Evolutionary conservation across 2,797 vertebrate genomes (phyloP), one percentile per base, ranked within the genome.

Genomic region (Rhinichthys osculus): DNA sequence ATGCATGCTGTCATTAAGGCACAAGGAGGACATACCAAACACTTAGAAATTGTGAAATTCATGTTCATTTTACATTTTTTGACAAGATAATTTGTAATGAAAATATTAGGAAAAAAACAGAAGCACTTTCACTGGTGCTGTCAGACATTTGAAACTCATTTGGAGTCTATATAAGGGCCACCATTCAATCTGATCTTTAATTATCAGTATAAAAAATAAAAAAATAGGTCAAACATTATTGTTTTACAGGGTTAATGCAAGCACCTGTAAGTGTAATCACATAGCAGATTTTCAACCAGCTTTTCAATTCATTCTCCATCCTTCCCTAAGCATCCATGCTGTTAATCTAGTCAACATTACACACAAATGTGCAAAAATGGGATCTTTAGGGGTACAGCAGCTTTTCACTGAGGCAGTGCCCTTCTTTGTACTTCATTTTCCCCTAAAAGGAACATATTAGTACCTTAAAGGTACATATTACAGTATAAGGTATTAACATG

Each of bases 321-420:
- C 14, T 44, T 40, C 33, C 30, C 64, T 70, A 70, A 70, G 35
- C n/a, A 44, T 64, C 62, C 23, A 78, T 21, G 17, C 23, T 16
- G 23, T 78, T 27, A 62, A 57, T 78, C 72, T 7, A 52, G 44
- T 50, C 47, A 76, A 77, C 11, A 50, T 6, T 38, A 38, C 30
- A 30, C 21, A 23, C 54, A 77, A 40, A 9, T 4, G 19, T 2
- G 9, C 8, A 72, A 21, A 33, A 23, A 76, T 14, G 21, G 3
- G 52, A 57, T 50, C 11, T 77, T 76, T 42, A 59, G 54, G 52
- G 35, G 52, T 27, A 78, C 54, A 78, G 7, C 76, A 59, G n/a
- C 57, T 64, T 64, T 40, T 44, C n/a, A 62, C 76, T 0, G 35
- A 40, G 14, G n/a, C 38, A 42, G 23, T 77, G 38, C 50, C 35